Evolutionary conservation across 2,797 vertebrate species (phyloP), one percentile per base, ranked within the genome.

Genomic region (Ctenochaetus hawaiiensis): DNA sequence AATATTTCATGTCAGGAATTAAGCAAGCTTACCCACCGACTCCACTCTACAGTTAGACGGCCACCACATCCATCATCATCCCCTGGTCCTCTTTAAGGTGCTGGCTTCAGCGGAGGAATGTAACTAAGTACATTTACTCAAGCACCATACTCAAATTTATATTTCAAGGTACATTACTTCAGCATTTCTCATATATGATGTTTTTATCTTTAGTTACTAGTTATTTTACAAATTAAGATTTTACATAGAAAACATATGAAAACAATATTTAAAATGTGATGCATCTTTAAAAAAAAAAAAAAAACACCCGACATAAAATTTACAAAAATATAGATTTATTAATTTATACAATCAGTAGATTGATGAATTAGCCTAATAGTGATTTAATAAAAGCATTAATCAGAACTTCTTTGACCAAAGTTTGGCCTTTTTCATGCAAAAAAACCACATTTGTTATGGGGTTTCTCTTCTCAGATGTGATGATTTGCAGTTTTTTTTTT

Each of bases 1-100:
- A 95, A 95, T 96, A 95, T 95, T 96, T 96, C 94, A 95, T 94
- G 92, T 94, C 93, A 89, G 77, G 92, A 93, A 94, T 94, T 93
- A 94, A 86, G 91, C 92, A 92, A 90, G 88, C 82, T 78, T 81
- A 82, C 87, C 83, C 84, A 89, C 79, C 71, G 70, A 83, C 77
- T 85, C 73, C 90, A 91, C 89, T 91, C 92, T 93, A 86, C 84
- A 89, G 82, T 92, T 78, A 81, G 87, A 86, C 44, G 78, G 89
- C 85, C 77, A 72, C 72, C 82, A n/a, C 92, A 95, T 95, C 93
- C 91, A 95, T 96, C 94, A 95, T 91, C 83, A 78, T 89, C 87
- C 64, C 57, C 72, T 44, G 77, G 72, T 56, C 78, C 81, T 76
- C 80, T 72, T 68, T 10, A 64, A 18, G 68, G 67, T 0, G 64